Conservation (phyloP, 2,113 vertebrate species). For the Pollimyrus isidori region DNA sequence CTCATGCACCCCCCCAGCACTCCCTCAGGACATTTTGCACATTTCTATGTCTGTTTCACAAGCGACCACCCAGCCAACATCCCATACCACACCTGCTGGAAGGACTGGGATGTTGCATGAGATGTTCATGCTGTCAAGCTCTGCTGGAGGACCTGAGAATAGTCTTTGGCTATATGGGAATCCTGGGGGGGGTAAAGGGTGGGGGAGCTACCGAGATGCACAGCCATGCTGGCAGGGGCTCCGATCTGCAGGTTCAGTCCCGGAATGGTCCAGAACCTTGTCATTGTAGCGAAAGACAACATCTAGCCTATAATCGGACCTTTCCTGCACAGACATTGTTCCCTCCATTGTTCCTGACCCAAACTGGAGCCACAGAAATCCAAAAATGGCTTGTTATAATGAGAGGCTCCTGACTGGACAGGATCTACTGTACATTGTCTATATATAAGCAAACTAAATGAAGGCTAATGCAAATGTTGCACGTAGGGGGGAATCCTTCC, state of each 20-base stretch:
- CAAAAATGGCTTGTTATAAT: constrained; percentile 67
- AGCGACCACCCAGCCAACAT: neutral
- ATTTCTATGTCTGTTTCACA: neutral
- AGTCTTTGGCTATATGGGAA: neutral
- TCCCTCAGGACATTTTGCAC: neutral
- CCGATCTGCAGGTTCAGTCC: neutral
- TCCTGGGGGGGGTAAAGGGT: neutral
- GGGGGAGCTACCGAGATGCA: neutral
- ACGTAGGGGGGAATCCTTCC: neutral
- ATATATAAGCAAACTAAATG: constrained; percentile 65
- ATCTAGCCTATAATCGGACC: constrained; percentile 32
- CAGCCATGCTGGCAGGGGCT: neutral
- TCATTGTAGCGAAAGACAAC: constrained; percentile 10
- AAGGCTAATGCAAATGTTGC: constrained; percentile 25
- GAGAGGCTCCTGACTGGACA: constrained; percentile 56
- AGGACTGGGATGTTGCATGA: neutral
- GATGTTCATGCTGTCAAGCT: neutral
- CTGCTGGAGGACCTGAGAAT: neutral
- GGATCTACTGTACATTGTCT: constrained; percentile 29
- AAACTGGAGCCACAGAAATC: constrained; percentile 56
- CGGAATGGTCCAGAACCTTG: neutral
- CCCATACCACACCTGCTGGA: neutral
- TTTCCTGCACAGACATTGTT: constrained; percentile 46
- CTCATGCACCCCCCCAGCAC: neutral
- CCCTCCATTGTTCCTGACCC: constrained; percentile 57